A percentile compares a stretch with the other conserved stretches of the same genome.
Conservation (phyloP, 2,113 vertebrate genomes). For the Apteryx owenii region DNA sequence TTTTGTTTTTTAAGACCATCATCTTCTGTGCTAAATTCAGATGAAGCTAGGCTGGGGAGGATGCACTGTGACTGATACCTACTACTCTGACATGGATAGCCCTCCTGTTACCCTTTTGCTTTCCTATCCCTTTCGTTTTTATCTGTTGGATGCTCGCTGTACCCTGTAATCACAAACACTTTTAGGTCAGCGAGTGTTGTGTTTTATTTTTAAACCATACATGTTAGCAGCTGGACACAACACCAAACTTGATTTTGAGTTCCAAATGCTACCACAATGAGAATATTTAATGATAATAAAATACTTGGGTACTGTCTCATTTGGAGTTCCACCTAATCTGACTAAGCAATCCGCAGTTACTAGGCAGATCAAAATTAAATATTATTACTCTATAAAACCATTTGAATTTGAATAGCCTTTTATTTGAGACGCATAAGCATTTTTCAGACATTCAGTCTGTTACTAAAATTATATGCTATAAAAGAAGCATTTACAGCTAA, state of each 20-base stretch:
- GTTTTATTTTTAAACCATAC: constrained; percentile 45
- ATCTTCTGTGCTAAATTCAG: neutral
- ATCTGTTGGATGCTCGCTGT: constrained; percentile 36
- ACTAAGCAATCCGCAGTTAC: constrained; percentile 19
- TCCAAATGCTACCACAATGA: constrained; percentile 20
- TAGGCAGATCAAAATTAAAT: constrained; percentile 40
- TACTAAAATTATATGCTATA: constrained; percentile 19
- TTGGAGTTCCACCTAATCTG: constrained; percentile 37
- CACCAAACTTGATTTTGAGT: neutral
- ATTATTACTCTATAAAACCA: constrained; percentile 17
- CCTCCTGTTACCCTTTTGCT: constrained; percentile 4
- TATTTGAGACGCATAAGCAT: constrained; percentile 35
- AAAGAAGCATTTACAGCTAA: constrained; percentile 4
- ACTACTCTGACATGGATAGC: neutral
- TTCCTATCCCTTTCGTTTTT: constrained; percentile 29
- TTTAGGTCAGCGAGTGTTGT: constrained; percentile 48
- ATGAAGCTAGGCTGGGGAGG: neutral
- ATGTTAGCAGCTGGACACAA: constrained; percentile 19
- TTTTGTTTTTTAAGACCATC: neutral
- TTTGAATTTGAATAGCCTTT: constrained; percentile 42
- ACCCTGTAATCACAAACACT: constrained; percentile 30
- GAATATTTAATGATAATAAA: constrained; percentile 39
- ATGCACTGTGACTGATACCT: neutral
- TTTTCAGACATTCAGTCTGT: constrained; percentile 28
- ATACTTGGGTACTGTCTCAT: constrained; percentile 4